These are phyloP conservation scores for Prorops nasuta DNA, from an alignment of 1,140 invertebrate genomes.

Conservation along the genomic window DNA sequence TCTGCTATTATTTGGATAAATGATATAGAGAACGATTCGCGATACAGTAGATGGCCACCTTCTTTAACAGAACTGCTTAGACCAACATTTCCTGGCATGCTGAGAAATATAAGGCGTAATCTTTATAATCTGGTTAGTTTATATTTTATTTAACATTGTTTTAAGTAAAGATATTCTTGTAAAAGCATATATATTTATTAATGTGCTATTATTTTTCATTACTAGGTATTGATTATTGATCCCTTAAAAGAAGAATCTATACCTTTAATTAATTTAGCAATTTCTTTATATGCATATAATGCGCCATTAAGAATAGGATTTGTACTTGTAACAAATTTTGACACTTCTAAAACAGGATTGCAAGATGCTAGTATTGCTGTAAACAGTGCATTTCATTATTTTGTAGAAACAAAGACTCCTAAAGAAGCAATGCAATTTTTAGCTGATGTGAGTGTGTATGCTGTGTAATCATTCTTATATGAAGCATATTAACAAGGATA, in stretches of 20 bases:
- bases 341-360: conserved; percentile 61
- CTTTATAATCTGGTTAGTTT: conserved; percentile 82
- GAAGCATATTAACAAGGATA: conserved; percentile 10
- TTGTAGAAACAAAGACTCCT: conserved; percentile 73
- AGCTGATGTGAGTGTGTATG: conserved; percentile 66
- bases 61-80: conserved; percentile 87
- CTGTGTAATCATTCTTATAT: conserved; percentile 30
- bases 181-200: not conserved
- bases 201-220: conserved; percentile 19
- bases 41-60: conserved; percentile 82
- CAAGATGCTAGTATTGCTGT: conserved; percentile 81
- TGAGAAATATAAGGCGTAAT: conserved; percentile 91
- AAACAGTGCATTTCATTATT: conserved; percentile 90
- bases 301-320: conserved; percentile 88
- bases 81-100: conserved; percentile 96
- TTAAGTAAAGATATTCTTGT: too few species aligned
- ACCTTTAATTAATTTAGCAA: conserved; percentile 80
- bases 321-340: conserved; percentile 74
- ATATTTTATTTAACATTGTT: conserved; percentile 18
- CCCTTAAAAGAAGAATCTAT: conserved; percentile 70
- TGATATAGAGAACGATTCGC: conserved; percentile 87
- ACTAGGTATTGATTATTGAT: conserved; percentile 84
- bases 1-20: conserved; percentile 91
- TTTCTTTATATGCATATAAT: conserved; percentile 88
- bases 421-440: conserved; percentile 79